Base-by-base conservation (phyloP, 2,888 invertebrate species). In the Phragmatobia fuliginosa region DNA sequence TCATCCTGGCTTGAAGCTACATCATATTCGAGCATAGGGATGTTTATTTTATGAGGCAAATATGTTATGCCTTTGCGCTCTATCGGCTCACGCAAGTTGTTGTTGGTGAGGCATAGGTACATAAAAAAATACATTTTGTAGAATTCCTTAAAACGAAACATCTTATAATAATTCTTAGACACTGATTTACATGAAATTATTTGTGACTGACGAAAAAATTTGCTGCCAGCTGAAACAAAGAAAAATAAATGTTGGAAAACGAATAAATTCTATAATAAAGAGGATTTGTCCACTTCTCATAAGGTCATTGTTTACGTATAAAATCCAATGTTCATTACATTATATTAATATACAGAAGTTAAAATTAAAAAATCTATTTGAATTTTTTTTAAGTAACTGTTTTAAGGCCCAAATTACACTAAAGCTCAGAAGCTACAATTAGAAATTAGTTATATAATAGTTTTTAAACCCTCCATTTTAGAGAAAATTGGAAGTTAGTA, bases 51-150 rank as follows among this genome's bases (percentile, higher is more conserved):
- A 52, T 25, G 25, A 25, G 25, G 11, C 11, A 52, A 25, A 52
- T 52, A n/a, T 10, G 11, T 10, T 10, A 25, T 28, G 56, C 5
- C 25, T 56, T 56, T 56, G 56, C 28, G 56, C 56, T 56, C 56
- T 28, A 56, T 56, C 11, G 56, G 56, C 5, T 28, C 11, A 28
- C 16, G 56, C 5, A 56, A 4, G 6, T 25, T 14, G 25, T 28
- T 28, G 14, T 56, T 28, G 28, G 56, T 28, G 56, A 56, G 28
- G 25, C 25, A 56, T 28, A 56, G 14, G 28, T 56, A 56, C 10
- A 56, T 56, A 25, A 56, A 56, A 28, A 56, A 56, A 56, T 56
- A 56, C 56, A 56, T 56, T 28, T 56, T 56, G 56, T 56, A 56
- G 14, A 56, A 16, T 5, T 56, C 56, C 16, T 25, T 56, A 1